These are phyloP conservation scores for Limonius californicus DNA, from an alignment of 1,140 invertebrate genomes.

Conservation along the genomic window DNA sequence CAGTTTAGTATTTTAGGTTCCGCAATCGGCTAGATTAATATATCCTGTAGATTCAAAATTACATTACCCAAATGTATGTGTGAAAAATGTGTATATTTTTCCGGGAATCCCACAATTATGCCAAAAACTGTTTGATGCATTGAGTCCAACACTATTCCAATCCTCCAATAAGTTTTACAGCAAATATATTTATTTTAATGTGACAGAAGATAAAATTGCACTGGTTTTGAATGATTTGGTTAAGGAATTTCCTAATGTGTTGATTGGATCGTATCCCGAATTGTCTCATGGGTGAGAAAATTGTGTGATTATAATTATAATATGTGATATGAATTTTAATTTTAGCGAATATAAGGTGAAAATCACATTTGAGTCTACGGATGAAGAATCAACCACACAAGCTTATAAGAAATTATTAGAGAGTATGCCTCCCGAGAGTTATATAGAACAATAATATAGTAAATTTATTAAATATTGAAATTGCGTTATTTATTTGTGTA, in stretches of 20 bases:
- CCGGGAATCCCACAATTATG: slow-evolving; percentile 72
- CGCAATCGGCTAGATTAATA: slow-evolving; percentile 47
- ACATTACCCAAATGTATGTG: slow-evolving; percentile 62
- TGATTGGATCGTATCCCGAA: slow-evolving; percentile 54
- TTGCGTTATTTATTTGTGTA: no score
- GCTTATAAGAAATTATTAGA: slow-evolving; percentile 46
- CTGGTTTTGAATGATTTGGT: slow-evolving; percentile 46
- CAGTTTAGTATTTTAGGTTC: slow-evolving; percentile 45
- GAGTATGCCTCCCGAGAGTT: slow-evolving; percentile 16
- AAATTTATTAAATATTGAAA: no score
- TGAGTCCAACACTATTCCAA: slow-evolving; percentile 46
- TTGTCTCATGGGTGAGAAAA: slow-evolving; percentile 45
- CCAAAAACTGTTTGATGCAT: slow-evolving; percentile 53
- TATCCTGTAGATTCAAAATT: slow-evolving; percentile 45
- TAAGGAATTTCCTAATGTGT: slow-evolving; percentile 49
- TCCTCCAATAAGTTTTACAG: slow-evolving; percentile 45
- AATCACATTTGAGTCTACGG: slow-evolving; percentile 51
- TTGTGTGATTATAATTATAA: slow-evolving; percentile 10
- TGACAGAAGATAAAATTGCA: slow-evolving; percentile 49
- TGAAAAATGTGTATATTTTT: slow-evolving; percentile 74
- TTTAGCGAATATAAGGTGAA: slow-evolving; percentile 50
- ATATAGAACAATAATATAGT: no score
- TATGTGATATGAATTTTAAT: slow-evolving; percentile 29
- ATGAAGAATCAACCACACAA: slow-evolving; percentile 40
- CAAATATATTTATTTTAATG: slow-evolving; percentile 48